phyloP scores from a whole-genome alignment of 2,113 vertebrate species.

The Theropithecus gelada region DNA sequence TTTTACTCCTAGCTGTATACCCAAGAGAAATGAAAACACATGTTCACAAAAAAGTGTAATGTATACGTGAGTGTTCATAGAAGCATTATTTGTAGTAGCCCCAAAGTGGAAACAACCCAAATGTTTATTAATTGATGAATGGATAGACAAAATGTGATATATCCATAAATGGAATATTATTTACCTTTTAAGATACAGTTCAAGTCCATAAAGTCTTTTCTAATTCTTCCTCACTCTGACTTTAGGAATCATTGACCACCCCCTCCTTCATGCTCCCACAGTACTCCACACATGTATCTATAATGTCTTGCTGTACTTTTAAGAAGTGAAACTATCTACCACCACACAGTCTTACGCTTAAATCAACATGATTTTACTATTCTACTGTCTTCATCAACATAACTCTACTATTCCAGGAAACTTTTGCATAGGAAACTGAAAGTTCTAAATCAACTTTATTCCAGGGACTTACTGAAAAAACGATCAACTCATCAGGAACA shows the following conservation, averaged over 20 bases:
- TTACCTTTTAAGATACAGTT: background rate
- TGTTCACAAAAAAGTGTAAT: background rate
- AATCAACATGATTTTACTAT: background rate
- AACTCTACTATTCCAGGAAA: constrained; percentile 5
- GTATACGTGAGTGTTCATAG: background rate
- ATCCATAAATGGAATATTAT: background rate
- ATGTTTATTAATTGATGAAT: background rate
- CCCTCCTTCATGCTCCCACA: background rate
- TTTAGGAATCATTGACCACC: background rate
- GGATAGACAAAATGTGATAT: background rate
- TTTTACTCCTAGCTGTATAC: background rate
- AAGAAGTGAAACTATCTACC: background rate
- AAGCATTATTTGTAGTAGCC: background rate
- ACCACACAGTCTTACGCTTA: background rate
- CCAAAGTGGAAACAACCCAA: background rate
- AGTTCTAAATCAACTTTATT: background rate
- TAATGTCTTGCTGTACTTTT: background rate
- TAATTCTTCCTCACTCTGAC: background rate
- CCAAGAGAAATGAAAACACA: constrained; percentile 11
- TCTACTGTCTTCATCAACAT: background rate
- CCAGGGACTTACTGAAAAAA: constrained; percentile 2
- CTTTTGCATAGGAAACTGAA: background rate
- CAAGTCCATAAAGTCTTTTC: background rate
- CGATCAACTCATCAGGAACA: background rate
- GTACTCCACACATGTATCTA: background rate